Evolutionary conservation across 2,888 invertebrate genomes (phyloP), one percentile per base, ranked within the genome.

Genomic region (Cephalotes varians): DNA sequence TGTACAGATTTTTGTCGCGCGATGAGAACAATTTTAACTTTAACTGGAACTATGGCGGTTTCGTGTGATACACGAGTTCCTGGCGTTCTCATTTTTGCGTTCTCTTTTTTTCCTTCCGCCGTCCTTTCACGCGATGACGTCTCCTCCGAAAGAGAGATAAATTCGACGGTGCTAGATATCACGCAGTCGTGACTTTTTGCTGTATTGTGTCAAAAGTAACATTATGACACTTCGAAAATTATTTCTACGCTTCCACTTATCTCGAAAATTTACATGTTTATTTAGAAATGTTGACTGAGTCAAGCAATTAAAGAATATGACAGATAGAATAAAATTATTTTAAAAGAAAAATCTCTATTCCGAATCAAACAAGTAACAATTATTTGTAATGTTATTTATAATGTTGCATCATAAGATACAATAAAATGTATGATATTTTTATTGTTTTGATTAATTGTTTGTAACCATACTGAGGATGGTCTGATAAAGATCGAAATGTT

Each of bases 161-260:
- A 71, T 74, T 69, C 37, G 65, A 60, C 65, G 72, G 74, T 65
- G 64, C 69, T 44, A 81, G 82, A 84, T 87, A 85, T 79, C 83
- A 31, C 31, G 65, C 69, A 71, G 76, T 76, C 72, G 62, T 25
- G 67, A 83, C 73, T 86, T 86, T 86, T 81, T 80, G 51, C 60
- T 82, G n/a, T n/a, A n/a, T n/a, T n/a, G n/a, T n/a, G 62, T 69
- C 83, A 76, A 85, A 87, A 56, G 79, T 73, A 81, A 81, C 47
- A 49, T 58, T 44, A 47, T 25, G 62, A 31, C 44, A 76, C 56
- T 82, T 69, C 18, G 54, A 65, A 65, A 40, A 83, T 44, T 72
- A 56, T 73, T 44, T 67, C 37, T 58, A 6, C 7, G 44, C 28
- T 56, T 31, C 18, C 12, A 47, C 5, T 47, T 25, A 64, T 60